Percentiles rank a stretch among this genome's conserved stretches.
phyloP scores from a whole-genome alignment of 2,888 invertebrate species.

The Diarsia mendica region DNA sequence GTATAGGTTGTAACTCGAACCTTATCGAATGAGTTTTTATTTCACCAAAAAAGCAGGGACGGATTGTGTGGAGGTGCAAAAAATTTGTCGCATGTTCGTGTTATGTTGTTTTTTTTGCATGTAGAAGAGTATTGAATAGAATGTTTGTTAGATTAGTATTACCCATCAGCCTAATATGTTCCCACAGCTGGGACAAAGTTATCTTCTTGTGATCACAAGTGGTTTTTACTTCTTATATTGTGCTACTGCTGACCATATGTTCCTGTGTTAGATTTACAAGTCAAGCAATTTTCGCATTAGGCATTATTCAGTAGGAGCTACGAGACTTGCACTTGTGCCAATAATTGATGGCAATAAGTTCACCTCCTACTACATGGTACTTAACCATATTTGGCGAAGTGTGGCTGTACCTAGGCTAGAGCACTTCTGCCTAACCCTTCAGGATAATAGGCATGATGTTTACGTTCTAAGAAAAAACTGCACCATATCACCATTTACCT shows the following conservation, averaged over 20 bases:
- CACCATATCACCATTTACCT: background rate
- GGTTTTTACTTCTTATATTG: background rate
- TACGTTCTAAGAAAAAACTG: background rate
- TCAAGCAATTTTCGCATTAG: background rate
- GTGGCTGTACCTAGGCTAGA: background rate
- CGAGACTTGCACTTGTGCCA: background rate
- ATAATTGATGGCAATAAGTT: background rate
- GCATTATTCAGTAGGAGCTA: background rate
- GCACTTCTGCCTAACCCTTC: background rate
- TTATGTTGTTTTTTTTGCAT: constrained; percentile 9
- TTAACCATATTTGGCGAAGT: background rate
- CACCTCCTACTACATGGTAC: background rate
- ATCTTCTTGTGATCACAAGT: too few relatives aligned
- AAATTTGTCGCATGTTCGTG: constrained; percentile 20
- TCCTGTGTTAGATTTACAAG: background rate
- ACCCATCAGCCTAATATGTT: background rate
- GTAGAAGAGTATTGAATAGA: background rate
- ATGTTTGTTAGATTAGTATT: background rate
- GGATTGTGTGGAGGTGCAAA: constrained; percentile 40
- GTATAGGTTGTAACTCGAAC: constrained; percentile 57
- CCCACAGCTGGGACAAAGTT: background rate
- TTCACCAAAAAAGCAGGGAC: constrained; percentile 49
- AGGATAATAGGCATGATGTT: background rate
- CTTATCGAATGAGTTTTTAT: constrained; percentile 53
- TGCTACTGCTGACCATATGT: background rate